Evolutionary conservation across 2,797 vertebrate species (phyloP).

Genomic region (Triplophysa yarkandensis): DNA sequence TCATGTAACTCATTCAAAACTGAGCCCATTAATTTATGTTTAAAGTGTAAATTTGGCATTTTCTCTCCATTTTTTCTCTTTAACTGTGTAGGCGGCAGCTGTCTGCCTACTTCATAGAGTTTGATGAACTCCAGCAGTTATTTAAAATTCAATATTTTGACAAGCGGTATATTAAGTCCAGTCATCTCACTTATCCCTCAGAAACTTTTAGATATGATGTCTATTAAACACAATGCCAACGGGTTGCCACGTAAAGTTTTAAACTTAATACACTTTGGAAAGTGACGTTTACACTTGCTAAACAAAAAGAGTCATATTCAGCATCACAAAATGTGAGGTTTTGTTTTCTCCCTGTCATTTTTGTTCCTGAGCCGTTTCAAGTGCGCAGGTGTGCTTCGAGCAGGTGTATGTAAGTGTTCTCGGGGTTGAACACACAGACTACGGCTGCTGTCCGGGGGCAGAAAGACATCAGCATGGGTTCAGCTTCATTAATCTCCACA

Average conservation of each 20-base stretch:
- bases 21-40: background rate
- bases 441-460: slow-evolving; percentile 18
- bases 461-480: slow-evolving; percentile 44
- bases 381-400: slow-evolving; percentile 14
- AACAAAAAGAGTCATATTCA: background rate
- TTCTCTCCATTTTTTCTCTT: background rate
- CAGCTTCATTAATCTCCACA: slow-evolving; percentile 75
- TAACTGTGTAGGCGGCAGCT: slow-evolving; percentile 2
- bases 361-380: too few relatives aligned
- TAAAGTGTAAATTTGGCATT: background rate
- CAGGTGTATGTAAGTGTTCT: slow-evolving; percentile 13
- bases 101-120: slow-evolving; percentile 8
- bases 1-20: background rate
- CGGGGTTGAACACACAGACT: slow-evolving; percentile 12
- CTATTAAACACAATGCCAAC: slow-evolving; percentile 12
- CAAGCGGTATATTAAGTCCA: slow-evolving; percentile 25
- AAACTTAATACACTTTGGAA: slow-evolving; percentile 10
- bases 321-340: too few relatives aligned
- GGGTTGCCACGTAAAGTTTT: background rate
- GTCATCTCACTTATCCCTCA: slow-evolving; percentile 1
- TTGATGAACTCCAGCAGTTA: slow-evolving; percentile 23
- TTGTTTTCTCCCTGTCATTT: too few relatives aligned
- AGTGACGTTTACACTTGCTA: background rate
- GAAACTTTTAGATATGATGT: slow-evolving; percentile 15
- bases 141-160: slow-evolving; percentile 32